A percentile compares a stretch with the other conserved stretches of the same genome.
Evolutionary conservation across 2,888 invertebrate species (phyloP).

Genomic region (Amiota communis): DNA sequence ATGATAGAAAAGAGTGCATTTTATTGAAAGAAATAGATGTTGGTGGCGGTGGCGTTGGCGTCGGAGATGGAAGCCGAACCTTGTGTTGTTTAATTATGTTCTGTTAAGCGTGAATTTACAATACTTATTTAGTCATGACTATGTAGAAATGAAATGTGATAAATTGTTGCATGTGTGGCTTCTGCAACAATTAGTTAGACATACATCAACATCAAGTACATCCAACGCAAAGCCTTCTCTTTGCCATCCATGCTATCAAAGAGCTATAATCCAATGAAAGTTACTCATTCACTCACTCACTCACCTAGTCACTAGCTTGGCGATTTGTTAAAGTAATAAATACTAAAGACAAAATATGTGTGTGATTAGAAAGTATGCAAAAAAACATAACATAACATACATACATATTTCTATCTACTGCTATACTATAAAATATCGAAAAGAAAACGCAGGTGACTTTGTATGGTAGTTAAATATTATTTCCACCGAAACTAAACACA

Average conservation of each 20-base stretch:
- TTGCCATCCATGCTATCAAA: no score
- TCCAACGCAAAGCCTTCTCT: conserved; percentile 1
- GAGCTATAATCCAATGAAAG: not conserved
- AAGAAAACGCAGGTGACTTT: conserved; percentile 3
- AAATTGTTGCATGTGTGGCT: conserved; percentile 29
- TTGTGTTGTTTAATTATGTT: conserved; percentile 14
- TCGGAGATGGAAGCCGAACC: no score
- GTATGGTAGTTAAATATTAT: conserved; percentile 58
- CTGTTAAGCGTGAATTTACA: conserved; percentile 20
- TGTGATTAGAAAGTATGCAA: conserved; percentile 63
- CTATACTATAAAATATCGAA: conserved; percentile 14
- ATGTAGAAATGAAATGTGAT: conserved; percentile 7
- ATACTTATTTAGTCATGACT: no score
- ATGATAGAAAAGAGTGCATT: conserved; percentile 10
- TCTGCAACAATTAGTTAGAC: not conserved
- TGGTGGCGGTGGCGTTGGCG: not conserved
- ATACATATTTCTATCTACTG: not conserved
- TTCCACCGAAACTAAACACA: conserved; percentile 18
- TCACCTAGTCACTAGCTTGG: not conserved
- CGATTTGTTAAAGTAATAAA: conserved; percentile 25
- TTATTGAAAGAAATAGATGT: conserved; percentile 4
- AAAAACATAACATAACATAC: conserved; percentile 31
- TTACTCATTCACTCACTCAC: conserved; percentile 50
- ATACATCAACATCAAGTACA: not conserved
- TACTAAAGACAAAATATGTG: conserved; percentile 41